phyloP scores from a whole-genome alignment of 2,113 vertebrate genomes.

The Poeciliopsis retropinna region DNA sequence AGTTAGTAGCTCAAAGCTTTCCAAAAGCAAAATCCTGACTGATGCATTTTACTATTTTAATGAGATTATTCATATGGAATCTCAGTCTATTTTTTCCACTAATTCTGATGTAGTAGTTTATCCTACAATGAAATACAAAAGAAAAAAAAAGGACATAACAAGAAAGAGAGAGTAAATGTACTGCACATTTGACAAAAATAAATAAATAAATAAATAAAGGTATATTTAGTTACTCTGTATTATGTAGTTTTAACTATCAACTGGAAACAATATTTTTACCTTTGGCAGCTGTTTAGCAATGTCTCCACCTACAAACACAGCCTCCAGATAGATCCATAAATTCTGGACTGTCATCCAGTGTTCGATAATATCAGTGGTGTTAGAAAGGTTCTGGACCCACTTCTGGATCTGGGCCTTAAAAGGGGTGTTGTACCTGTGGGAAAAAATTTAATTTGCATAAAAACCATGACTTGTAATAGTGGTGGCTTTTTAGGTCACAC shows the following conservation, averaged over 20 bases:
- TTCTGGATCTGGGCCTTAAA: slow-evolving; percentile 97
- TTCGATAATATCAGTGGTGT: slow-evolving; percentile 91
- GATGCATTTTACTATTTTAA: too few relatives aligned
- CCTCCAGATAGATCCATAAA: slow-evolving; percentile 97
- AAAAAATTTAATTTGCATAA: slow-evolving; percentile 3
- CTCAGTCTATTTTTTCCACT: too few relatives aligned
- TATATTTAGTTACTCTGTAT: not conserved
- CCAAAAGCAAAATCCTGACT: not conserved
- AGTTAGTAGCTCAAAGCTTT: not conserved
- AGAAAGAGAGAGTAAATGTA: not conserved
- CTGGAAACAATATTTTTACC: slow-evolving; percentile 69
- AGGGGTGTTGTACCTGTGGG: slow-evolving; percentile 89
- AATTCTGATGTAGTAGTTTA: not conserved
- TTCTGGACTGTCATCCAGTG: slow-evolving; percentile 98
- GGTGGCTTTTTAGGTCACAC: not conserved
- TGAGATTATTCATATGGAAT: too few relatives aligned
- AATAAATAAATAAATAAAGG: too few relatives aligned
- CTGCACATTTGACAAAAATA: not conserved
- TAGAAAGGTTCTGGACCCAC: slow-evolving; percentile 95
- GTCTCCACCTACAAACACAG: slow-evolving; percentile 95
- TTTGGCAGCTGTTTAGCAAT: slow-evolving; percentile 97
- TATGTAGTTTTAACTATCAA: not conserved
- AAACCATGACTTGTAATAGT: not conserved
- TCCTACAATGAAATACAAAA: too few relatives aligned
- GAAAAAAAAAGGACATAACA: too few relatives aligned